These are phyloP conservation scores for Lasius fuliginosus DNA, from an alignment of 2,888 invertebrate genomes.

Conservation along the genomic window DNA sequence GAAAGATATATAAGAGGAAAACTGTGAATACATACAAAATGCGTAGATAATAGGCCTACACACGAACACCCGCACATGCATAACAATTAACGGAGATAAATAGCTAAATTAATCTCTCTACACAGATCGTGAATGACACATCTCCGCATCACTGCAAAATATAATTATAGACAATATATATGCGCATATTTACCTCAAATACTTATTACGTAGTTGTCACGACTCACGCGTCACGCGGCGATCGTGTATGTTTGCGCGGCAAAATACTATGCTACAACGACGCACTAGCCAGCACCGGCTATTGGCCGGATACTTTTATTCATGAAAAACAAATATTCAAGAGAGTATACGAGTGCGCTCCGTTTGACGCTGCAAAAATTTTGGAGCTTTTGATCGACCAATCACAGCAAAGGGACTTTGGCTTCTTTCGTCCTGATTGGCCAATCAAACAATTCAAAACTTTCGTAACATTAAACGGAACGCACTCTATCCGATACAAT, in stretches of 20 bases:
- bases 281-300: neutral
- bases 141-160: neutral
- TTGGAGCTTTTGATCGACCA: too few species aligned
- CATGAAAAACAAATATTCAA: neutral
- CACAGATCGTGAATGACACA: neutral
- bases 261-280: conserved; percentile 70
- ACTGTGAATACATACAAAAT: neutral
- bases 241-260: conserved; percentile 81
- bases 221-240: conserved; percentile 57
- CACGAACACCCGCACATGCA: neutral
- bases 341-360: neutral
- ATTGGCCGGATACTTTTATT: neutral
- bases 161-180: neutral
- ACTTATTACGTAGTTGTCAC: conserved; percentile 71
- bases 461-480: neutral
- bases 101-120: conserved; percentile 1
- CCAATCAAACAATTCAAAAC: too few species aligned
- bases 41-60: neutral
- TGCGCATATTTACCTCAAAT: conserved; percentile 36
- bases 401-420: too few species aligned
- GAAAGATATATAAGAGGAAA: neutral
- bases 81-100: neutral
- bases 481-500: too few species aligned
- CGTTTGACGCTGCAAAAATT: neutral
- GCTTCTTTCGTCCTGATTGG: too few species aligned